Percentiles rank a stretch among this genome's conserved stretches.
phyloP scores from a whole-genome alignment of 2,113 vertebrate genomes.

The Siphamia tubifer region DNA sequence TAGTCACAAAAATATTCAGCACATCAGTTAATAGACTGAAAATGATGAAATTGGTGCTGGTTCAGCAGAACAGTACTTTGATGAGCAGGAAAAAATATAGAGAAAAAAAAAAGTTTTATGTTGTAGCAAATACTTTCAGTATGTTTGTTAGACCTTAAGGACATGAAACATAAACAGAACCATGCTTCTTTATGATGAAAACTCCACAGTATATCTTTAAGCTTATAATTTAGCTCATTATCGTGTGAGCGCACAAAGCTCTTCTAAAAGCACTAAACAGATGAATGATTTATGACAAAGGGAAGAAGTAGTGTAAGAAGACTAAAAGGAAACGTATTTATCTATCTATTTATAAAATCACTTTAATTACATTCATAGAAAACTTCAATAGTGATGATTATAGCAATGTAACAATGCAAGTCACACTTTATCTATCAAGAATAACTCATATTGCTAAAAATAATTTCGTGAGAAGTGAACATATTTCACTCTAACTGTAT shows the following conservation, averaged over 20 bases:
- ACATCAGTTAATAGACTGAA: too few relatives aligned
- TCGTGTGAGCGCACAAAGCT: not conserved
- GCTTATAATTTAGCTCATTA: not conserved
- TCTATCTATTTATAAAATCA: too few relatives aligned
- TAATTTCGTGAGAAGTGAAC: too few relatives aligned
- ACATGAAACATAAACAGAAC: not conserved
- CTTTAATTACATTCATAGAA: too few relatives aligned
- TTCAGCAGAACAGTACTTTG: not conserved
- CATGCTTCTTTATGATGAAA: not conserved
- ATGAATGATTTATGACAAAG: not conserved
- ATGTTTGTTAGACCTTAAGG: not conserved
- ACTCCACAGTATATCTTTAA: not conserved
- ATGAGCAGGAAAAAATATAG: not conserved
- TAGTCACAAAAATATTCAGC: too few relatives aligned
- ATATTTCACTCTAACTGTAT: too few relatives aligned
- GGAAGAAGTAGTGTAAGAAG: not conserved
- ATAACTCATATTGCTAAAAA: too few relatives aligned
- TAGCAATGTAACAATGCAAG: too few relatives aligned
- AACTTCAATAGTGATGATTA: too few relatives aligned
- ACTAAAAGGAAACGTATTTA: too few relatives aligned
- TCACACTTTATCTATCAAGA: too few relatives aligned
- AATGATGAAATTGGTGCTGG: too few relatives aligned
- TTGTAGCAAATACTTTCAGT: not conserved
- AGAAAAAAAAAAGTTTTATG: not conserved
- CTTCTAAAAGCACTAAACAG: not conserved